Conservation (phyloP, 2,888 invertebrate genomes). For the Cataglyphis altisquamis region DNA sequence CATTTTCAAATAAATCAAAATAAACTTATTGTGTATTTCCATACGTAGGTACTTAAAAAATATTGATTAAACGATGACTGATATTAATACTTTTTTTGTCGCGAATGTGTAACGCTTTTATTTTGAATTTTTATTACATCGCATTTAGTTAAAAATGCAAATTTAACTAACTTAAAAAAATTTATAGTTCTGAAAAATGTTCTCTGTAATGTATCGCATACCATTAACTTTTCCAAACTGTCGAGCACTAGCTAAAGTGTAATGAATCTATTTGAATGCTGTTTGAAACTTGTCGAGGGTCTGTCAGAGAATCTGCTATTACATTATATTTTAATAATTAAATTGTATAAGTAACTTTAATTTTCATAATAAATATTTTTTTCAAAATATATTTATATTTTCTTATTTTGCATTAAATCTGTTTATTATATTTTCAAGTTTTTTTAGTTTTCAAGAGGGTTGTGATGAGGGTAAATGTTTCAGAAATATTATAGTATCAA, state of each 20-base stretch:
- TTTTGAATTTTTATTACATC: background rate
- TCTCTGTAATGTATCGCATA: background rate
- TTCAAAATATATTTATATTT: background rate
- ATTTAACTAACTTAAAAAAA: slow-evolving; percentile 11
- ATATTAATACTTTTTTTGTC: background rate
- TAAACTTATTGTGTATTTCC: slow-evolving; percentile 35
- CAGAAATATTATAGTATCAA: background rate
- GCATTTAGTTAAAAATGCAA: slow-evolving; percentile 26
- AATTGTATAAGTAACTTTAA: slow-evolving; percentile 9
- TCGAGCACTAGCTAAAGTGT: slow-evolving; percentile 12
- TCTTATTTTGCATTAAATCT: slow-evolving; percentile 2
- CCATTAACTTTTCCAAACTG: slow-evolving; percentile 20
- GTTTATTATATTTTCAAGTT: background rate
- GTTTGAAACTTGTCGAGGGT: background rate
- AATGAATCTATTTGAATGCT: slow-evolving; percentile 19
- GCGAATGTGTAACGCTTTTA: background rate
- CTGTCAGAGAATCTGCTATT: slow-evolving; percentile 5
- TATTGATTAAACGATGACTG: slow-evolving; percentile 6
- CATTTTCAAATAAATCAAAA: slow-evolving; percentile 6
- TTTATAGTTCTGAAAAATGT: background rate
- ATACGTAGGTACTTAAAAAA: slow-evolving; percentile 34
- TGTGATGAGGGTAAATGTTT: background rate
- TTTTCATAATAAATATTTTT: slow-evolving; percentile 18
- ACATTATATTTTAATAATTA: background rate
- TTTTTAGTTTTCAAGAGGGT: background rate